These are phyloP conservation scores for Urocitellus parryii DNA, from an alignment of 2,113 vertebrate genomes.

Conservation along the genomic window DNA sequence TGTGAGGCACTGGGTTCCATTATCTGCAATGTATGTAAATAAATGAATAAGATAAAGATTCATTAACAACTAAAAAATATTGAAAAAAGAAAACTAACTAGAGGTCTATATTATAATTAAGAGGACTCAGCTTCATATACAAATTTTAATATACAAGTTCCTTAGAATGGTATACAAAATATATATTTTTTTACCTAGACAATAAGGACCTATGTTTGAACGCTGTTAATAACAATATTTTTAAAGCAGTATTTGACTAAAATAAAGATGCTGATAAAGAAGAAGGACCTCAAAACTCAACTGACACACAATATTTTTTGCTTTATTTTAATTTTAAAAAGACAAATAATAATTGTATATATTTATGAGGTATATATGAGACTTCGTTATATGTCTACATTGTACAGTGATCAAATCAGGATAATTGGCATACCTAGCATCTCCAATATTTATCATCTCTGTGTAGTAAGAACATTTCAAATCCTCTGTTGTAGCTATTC, in stretches of 20 bases:
- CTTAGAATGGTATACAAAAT: background rate
- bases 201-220: conserved; percentile 27
- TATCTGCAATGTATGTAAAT: no score
- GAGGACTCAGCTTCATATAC: background rate
- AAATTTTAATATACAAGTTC: background rate
- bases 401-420: background rate
- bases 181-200: background rate
- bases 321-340: background rate
- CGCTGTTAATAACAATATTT: background rate
- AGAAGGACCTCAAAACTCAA: background rate
- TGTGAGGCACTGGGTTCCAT: no score
- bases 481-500: background rate
- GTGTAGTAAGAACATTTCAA: background rate
- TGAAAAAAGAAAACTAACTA: background rate
- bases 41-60: no score
- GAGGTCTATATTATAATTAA: background rate
- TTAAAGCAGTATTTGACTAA: conserved; percentile 3
- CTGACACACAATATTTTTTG: background rate
- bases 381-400: background rate
- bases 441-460: background rate
- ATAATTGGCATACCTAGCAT: background rate
- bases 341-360: background rate
- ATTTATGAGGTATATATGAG: background rate
- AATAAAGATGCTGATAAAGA: background rate
- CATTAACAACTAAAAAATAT: no score